phyloP scores from a whole-genome alignment of 2,888 invertebrate genomes.

The Poecilus cupreus region DNA sequence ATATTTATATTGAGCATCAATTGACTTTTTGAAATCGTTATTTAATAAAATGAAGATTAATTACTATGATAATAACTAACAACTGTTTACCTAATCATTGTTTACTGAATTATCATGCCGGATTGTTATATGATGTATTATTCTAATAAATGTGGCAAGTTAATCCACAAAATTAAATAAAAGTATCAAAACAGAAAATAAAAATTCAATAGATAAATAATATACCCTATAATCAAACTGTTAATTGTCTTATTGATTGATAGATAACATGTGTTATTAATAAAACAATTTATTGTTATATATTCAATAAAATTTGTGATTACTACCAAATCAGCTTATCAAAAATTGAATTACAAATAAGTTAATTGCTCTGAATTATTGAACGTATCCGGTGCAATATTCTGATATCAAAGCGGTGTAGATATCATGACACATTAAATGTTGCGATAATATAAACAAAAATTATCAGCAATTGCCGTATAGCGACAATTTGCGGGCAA shows the following conservation, averaged over 20 bases:
- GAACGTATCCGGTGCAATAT: conserved; percentile 26
- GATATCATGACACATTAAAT: conserved; percentile 31
- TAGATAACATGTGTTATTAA: conserved; percentile 2
- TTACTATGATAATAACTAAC: not conserved
- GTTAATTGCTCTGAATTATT: conserved; percentile 31
- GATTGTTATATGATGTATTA: conserved; percentile 18
- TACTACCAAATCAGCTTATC: conserved; percentile 6
- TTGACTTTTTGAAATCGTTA: not conserved
- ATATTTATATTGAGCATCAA: no score
- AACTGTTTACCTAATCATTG: not conserved
- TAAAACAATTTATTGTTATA: not conserved
- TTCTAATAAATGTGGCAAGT: conserved; percentile 14
- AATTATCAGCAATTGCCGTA: conserved; percentile 15
- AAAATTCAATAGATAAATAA: not conserved
- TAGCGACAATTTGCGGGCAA: conserved; percentile 42
- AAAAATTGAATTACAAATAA: conserved; percentile 14
- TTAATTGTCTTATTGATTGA: conserved; percentile 6
- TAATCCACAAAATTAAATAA: conserved; percentile 23
- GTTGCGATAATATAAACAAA: conserved; percentile 22
- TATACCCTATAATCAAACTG: not conserved
- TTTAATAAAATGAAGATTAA: not conserved
- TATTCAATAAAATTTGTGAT: not conserved
- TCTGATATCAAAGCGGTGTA: not conserved
- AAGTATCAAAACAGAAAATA: conserved; percentile 1
- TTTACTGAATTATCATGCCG: not conserved